These are phyloP conservation scores for Semnopithecus entellus DNA, from an alignment of 2,113 vertebrate species.

Conservation along the genomic window DNA sequence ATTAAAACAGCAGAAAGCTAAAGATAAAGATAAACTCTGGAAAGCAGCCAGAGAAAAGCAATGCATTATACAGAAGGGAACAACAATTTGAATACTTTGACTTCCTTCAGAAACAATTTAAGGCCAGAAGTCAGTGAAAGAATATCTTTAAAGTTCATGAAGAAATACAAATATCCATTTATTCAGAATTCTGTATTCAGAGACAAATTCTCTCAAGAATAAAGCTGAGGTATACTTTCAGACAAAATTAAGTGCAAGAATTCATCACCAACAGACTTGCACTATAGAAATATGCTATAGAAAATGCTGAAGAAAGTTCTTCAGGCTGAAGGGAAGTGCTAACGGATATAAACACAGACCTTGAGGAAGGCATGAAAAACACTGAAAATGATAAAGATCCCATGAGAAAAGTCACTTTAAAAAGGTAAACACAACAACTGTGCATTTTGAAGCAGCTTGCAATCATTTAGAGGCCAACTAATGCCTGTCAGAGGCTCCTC, in stretches of 20 bases:
- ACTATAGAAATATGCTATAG: not conserved
- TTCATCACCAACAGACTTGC: not conserved
- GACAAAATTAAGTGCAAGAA: conserved; percentile 48
- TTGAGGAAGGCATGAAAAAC: not conserved
- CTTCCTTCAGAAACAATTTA: conserved; percentile 49
- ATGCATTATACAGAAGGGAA: not conserved
- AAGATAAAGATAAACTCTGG: not conserved
- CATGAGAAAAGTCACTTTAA: not conserved
- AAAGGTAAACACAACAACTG: conserved; percentile 18
- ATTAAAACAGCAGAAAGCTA: conserved; percentile 25
- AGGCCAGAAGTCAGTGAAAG: not conserved
- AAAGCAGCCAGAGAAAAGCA: conserved; percentile 6
- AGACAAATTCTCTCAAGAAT: conserved; percentile 40
- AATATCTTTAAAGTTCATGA: conserved; percentile 22
- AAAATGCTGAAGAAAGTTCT: not conserved
- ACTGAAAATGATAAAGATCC: not conserved
- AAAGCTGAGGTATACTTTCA: conserved; percentile 44
- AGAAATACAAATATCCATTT: conserved; percentile 19
- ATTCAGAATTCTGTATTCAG: not conserved
- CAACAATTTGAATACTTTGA: not conserved
- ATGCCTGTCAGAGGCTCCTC: not conserved
- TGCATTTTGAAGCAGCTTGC: conserved; percentile 2
- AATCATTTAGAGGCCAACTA: conserved; percentile 31
- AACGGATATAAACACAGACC: not conserved
- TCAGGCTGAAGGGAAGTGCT: not conserved